Evolutionary conservation across 2,888 invertebrate species (phyloP), one percentile per base, ranked within the genome.

Genomic region (Yponomeuta sedellus): DNA sequence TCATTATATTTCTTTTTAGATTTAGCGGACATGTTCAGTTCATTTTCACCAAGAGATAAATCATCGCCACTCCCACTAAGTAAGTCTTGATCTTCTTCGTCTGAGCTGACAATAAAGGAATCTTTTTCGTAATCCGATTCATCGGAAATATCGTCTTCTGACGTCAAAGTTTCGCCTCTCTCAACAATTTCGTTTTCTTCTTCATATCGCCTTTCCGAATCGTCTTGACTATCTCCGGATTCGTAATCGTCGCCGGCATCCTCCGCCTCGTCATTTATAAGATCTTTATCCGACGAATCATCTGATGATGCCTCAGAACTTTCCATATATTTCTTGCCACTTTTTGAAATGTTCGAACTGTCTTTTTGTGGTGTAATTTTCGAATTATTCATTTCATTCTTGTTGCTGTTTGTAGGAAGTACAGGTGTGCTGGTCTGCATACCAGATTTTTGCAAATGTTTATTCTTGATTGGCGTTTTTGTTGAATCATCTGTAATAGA

Each of bases 71-170:
- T 81, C 0, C 89, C 90, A 75, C 86, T 87, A 12, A 91, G 72
- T 66, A 90, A 75, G 19, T 85, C 77, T 70, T 83, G 68, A 68
- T 92, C 91, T 75, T 90, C 90, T 69, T 83, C 85, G 74, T 88
- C 86, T 1, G 92, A 91, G 70, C 85, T 89, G 2, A 92, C 92
- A 67, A 93, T 73, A 74, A 93, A 93, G 0, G 93, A 93, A 71
- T 86, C 92, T 73, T 85, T 90, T 72, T 91, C 90, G 69, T 91
- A 92, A 69, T 91, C 86, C 0, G 85, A 78, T 65, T 92, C 90
- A 68, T 83, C 77, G 1, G 89, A 86, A 28, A 85, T 76, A 8
- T 90, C 81, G 59, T 83, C 83, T 61, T 92, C 86, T 62, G 92
- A 91, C 63, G 40, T 85, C 68, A 93, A 76, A 2, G 92, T 92